Evolutionary conservation across 2,797 vertebrate genomes (phyloP), one percentile per base, ranked within the genome.

Genomic region (Octomys mimax): DNA sequence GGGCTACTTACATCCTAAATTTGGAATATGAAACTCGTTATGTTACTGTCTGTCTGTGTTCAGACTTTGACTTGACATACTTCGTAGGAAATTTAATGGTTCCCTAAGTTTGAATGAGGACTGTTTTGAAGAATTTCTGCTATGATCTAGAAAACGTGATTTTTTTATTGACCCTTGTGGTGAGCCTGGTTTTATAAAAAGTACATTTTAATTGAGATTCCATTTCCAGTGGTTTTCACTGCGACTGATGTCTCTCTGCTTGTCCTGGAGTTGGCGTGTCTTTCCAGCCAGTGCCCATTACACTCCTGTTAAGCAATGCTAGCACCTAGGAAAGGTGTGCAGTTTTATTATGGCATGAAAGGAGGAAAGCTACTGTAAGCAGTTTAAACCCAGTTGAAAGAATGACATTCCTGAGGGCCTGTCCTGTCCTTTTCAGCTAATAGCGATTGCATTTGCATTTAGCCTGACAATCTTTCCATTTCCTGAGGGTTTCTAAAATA

Each of bases 401-500:
- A 92, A 19, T 18, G 16, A 62, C 10, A 59, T 19, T 77, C 10
- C n/a, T 73, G 36, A 95, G 28, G 28, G 3, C 19, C 28, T 0
- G 10, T 68, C 7, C 52, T 73, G 4, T 68, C 52, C 21, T 86
- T 85, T 33, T 85, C 13, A 87, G 12, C 6, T 52, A 26, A 66
- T 10, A 5, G 31, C 22, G 42, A 8, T 24, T 33, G 46, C 28
- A 64, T 88, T 59, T 91, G 10, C 57, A 54, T 94, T 95, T 92
- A 71, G 9, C 6, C 18, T 89, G 89, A 21, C 5, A 9, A 73
- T 87, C 22, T 49, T 33, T 88, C 92, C 64, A 71, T 54, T 24
- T 81, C 36, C 39, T 70, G 42, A 33, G 9, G 11, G 19, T 80
- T 81, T 95, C 28, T 96, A 89, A 22, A 92, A 49, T 79, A 57